Conservation (phyloP, 2,113 vertebrate species). For the Chrysochloris asiatica region DNA sequence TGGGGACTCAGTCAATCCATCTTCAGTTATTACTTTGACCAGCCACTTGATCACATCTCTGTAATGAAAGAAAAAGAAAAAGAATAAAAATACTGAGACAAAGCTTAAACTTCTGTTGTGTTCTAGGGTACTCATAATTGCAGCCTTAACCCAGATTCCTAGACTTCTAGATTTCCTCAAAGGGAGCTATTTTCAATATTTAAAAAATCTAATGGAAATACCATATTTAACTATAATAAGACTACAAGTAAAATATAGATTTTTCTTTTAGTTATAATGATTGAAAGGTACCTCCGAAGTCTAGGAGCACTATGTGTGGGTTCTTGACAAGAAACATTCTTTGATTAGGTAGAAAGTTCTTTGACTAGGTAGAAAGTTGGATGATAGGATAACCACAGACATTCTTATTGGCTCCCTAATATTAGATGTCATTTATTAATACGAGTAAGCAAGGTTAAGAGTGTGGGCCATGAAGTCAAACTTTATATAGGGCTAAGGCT, state of each 20-base stretch:
- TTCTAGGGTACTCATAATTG: neutral
- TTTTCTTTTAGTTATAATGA: neutral
- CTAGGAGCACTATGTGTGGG: neutral
- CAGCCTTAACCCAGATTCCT: neutral
- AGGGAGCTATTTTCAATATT: neutral
- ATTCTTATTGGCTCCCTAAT: neutral
- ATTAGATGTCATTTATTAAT: too few relatives aligned
- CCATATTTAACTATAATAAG: neutral
- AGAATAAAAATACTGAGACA: neutral
- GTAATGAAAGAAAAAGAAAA: conserved; percentile 55
- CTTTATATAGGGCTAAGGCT: too few relatives aligned
- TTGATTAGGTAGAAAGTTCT: neutral
- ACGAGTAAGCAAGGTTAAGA: too few relatives aligned
- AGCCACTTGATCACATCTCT: conserved; percentile 94
- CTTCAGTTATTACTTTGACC: conserved; percentile 84
- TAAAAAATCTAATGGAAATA: neutral
- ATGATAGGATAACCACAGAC: neutral
- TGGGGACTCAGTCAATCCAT: conserved; percentile 35
- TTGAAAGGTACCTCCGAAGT: neutral
- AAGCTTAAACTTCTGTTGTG: neutral
- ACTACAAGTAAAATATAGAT: neutral
- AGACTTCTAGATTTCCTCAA: neutral
- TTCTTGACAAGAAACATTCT: neutral
- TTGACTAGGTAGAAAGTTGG: too few relatives aligned
- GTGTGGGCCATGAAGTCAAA: too few relatives aligned